Conservation (phyloP, 2,797 vertebrate genomes). For the Amphiprion clarkii region DNA sequence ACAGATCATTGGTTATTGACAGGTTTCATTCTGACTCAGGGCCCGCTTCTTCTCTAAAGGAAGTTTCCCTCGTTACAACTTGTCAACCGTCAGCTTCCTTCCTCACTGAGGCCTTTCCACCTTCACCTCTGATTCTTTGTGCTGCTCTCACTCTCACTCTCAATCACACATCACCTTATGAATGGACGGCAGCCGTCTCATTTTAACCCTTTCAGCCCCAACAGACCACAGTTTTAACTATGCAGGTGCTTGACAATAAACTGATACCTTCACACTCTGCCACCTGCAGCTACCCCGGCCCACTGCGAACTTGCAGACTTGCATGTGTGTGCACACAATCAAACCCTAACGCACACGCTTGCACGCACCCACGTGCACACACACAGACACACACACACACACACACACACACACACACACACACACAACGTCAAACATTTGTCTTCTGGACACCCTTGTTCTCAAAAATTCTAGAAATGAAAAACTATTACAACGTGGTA, state of each 20-base stretch:
- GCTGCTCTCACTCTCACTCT: conserved; percentile 59
- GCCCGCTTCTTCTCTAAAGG: conserved; percentile 53
- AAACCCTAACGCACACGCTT: background rate
- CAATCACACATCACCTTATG: conserved; percentile 71
- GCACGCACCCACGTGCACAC: background rate
- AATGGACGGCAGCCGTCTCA: conserved; percentile 64
- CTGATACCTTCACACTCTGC: conserved; percentile 17
- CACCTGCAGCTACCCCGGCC: conserved; percentile 15
- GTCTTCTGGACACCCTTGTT: conserved; percentile 12
- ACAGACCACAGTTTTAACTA: conserved; percentile 17
- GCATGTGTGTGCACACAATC: background rate
- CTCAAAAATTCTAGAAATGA: too few relatives aligned
- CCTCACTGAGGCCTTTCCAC: conserved; percentile 54
- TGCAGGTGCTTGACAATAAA: conserved; percentile 25
- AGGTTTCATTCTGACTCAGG: conserved; percentile 74
- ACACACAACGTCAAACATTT: background rate
- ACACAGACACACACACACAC: background rate
- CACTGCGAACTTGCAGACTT: background rate
- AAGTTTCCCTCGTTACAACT: conserved; percentile 75
- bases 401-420: background rate
- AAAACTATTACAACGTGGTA: too few relatives aligned
- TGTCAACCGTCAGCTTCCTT: conserved; percentile 79
- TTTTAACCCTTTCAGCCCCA: conserved; percentile 41
- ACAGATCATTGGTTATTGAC: conserved; percentile 63
- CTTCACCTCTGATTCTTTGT: conserved; percentile 40